phyloP scores from a whole-genome alignment of 2,113 vertebrate genomes.

The Cyprinodon brontotheroides region DNA sequence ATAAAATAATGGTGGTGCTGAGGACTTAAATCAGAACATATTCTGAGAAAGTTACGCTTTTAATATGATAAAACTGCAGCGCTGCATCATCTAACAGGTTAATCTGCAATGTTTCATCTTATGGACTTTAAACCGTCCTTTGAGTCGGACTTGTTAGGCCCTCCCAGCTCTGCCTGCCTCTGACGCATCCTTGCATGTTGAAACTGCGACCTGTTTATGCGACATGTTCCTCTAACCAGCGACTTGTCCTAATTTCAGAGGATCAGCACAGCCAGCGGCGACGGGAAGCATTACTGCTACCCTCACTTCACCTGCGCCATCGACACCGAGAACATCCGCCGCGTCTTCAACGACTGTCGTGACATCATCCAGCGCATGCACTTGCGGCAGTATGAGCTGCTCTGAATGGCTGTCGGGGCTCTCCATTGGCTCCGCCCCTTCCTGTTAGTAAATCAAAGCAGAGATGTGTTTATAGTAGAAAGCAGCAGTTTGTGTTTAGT shows the following conservation, averaged over 20 bases:
- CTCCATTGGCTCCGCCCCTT: neutral
- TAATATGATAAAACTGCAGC: too few relatives aligned
- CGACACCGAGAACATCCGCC: slow-evolving; percentile 95
- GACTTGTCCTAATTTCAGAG: slow-evolving; percentile 76
- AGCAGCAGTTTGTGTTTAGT: neutral
- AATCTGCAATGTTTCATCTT: too few relatives aligned
- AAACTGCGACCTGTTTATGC: neutral
- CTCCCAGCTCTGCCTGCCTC: too few relatives aligned
- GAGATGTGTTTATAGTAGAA: neutral
- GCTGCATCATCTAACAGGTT: too few relatives aligned
- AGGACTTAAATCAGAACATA: too few relatives aligned
- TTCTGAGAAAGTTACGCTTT: too few relatives aligned
- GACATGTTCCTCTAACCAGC: neutral
- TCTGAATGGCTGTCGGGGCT: slow-evolving; percentile 81
- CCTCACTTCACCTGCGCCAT: slow-evolving; percentile 97
- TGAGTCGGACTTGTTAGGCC: too few relatives aligned
- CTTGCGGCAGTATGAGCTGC: slow-evolving; percentile 95
- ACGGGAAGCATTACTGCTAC: slow-evolving; percentile 94
- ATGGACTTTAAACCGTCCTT: too few relatives aligned
- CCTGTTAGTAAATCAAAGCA: slow-evolving; percentile 1
- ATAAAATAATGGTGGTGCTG: too few relatives aligned
- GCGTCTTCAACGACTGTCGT: slow-evolving; percentile 82
- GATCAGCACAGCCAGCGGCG: slow-evolving; percentile 93
- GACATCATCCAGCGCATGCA: slow-evolving; percentile 89
- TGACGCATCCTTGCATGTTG: too few relatives aligned